Percentiles rank a stretch among this genome's conserved stretches.
Evolutionary conservation across 37 sponge, comb jelly and placozoan species (phyloP).

Genomic region (Theonella swinhoei): DNA sequence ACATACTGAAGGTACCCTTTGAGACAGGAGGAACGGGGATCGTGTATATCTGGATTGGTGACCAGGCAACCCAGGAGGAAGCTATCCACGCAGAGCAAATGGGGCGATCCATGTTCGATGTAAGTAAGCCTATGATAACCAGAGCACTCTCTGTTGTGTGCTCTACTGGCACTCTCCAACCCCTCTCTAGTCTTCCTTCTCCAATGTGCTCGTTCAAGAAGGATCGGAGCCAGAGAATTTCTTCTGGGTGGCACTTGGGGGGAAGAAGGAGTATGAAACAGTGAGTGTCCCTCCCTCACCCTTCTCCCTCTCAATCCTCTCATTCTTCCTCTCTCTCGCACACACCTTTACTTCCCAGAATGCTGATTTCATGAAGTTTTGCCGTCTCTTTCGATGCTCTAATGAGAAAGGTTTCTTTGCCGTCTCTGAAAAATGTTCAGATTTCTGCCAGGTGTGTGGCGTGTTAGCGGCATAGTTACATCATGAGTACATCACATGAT

Average conservation of each 20-base stretch:
- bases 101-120: constrained; percentile 85
- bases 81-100: constrained; percentile 91
- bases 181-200: constrained; percentile 64
- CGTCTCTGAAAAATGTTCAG: constrained; percentile 87
- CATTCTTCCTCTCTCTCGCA: neutral
- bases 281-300: neutral
- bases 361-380: constrained; percentile 80
- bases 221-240: constrained; percentile 94
- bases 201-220: constrained; percentile 79
- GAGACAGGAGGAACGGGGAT: constrained; percentile 82
- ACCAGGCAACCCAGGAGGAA: constrained; percentile 79
- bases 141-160: neutral
- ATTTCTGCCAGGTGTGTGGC: constrained; percentile 92
- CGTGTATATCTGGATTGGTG: constrained; percentile 96
- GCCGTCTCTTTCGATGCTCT: constrained; percentile 93
- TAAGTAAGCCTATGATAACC: neutral
- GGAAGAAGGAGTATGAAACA: constrained; percentile 49
- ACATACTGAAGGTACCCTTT: constrained; percentile 93
- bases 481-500: neutral
- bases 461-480: constrained; percentile 8
- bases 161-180: constrained; percentile 5
- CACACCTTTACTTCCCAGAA: constrained; percentile 18
- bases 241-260: constrained; percentile 98
- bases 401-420: constrained; percentile 97
- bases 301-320: neutral